Evolutionary conservation across 37 sponge, comb jelly and placozoan genomes (phyloP), one percentile per base, ranked within the genome.

Genomic region (Axinella damicornis): DNA sequence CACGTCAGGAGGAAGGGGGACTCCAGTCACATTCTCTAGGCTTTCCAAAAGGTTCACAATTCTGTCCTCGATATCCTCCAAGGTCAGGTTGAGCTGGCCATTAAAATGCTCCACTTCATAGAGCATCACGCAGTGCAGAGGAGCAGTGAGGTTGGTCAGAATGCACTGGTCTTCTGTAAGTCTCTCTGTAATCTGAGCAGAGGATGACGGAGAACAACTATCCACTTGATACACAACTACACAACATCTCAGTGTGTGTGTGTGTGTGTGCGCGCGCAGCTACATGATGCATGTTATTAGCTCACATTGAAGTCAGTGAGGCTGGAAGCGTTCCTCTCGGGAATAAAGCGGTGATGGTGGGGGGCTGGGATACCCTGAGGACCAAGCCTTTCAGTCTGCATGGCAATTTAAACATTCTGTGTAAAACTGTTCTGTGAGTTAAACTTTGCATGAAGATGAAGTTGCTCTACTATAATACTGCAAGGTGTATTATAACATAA

Each of bases 331-430:
- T 65, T 53, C 27, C 80, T 2, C 68, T 79, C 80, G 2, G 19
- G 54, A 31, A 79, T 65, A 53, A 65, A 79, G 80, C 80, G 65
- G 80, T 79, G 67, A 19, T 65, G 55, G 68, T 66, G 80, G 41
- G 80, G 80, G 9, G 54, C 56, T 37, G 52, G 76, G 4, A 39
- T n/a, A 72, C 53, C 40, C 19, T 5, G 12, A 46, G 6, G 46
- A 17, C 31, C 13, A 33, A 6, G 34, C 28, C 69, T 27, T 13
- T 5, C 6, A 68, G 19, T 35, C 69, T 68, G 69, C 69, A 68
- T 34, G n/a, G n/a, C n/a, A n/a, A n/a, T n/a, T n/a, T n/a, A n/a
- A n/a, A n/a, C n/a, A n/a, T n/a, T n/a, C n/a, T n/a, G n/a, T n/a
- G n/a, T n/a, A n/a, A n/a, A n/a, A n/a, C n/a, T n/a, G n/a, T n/a